A percentile compares a stretch with the other conserved stretches of the same genome.
Evolutionary conservation across 1,140 invertebrate genomes (phyloP).

Genomic region (Meloidogyne exigua): DNA sequence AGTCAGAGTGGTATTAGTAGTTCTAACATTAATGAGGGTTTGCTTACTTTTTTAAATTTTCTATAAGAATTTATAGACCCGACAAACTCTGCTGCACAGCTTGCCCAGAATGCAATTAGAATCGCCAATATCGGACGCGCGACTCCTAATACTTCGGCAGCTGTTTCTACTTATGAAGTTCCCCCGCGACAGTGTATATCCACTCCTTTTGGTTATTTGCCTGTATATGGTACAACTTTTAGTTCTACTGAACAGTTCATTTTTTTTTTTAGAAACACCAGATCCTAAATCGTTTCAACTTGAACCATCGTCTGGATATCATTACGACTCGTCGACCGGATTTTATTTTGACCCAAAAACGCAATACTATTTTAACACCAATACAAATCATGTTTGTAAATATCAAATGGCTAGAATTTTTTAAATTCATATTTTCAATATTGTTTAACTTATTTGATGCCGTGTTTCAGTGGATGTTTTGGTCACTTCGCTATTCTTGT

Average conservation of each 20-base stretch:
- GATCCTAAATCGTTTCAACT: conserved; percentile 88
- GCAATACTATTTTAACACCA: conserved; percentile 75
- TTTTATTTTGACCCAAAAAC: conserved; percentile 76
- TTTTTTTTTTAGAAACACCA: conserved; percentile 67
- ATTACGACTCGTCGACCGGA: conserved; percentile 86
- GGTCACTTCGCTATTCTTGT: conserved; percentile 79
- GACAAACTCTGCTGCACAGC: conserved; percentile 82
- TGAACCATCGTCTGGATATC: conserved; percentile 91
- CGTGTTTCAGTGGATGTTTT: conserved; percentile 81
- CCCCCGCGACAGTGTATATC: conserved; percentile 42
- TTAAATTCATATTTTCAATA: conserved; percentile 2
- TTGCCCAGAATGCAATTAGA: conserved; percentile 82
- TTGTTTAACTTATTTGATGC: conserved; percentile 1
- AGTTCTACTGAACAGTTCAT: not conserved
- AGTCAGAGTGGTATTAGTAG: conserved; percentile 44
- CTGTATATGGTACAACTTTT: conserved; percentile 52
- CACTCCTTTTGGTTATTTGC: conserved; percentile 55
- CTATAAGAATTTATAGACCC: conserved; percentile 64
- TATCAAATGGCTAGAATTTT: not conserved
- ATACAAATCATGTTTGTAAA: conserved; percentile 68
- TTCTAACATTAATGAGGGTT: conserved; percentile 45
- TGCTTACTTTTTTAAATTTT: conserved; percentile 9
- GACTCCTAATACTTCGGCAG: not conserved
- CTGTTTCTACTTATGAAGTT: conserved; percentile 28
- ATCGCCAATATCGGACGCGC: conserved; percentile 70